These are phyloP conservation scores for Tragelaphus imberbis DNA, from an alignment of 2,113 vertebrate genomes.

Conservation along the genomic window DNA sequence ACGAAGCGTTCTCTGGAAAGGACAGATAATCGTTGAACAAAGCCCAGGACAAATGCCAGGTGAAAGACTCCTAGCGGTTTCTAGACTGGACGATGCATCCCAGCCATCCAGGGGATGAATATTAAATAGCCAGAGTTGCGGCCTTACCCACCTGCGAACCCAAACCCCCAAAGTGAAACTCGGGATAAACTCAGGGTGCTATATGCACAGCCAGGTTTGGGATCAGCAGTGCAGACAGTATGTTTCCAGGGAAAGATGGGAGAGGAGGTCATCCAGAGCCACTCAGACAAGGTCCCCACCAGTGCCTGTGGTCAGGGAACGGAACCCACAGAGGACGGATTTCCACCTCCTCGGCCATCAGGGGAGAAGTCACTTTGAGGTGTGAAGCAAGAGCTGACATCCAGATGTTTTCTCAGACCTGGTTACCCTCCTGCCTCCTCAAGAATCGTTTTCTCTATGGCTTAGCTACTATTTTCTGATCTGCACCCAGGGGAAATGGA, in stretches of 20 bases:
- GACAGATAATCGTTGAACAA: neutral
- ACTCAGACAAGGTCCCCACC: fast-evolving
- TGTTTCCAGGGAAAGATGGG: too few relatives aligned
- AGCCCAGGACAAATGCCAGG: fast-evolving
- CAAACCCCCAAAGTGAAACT: neutral
- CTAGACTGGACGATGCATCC: neutral
- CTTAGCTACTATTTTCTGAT: neutral
- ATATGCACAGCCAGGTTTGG: neutral
- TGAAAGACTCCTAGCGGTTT: neutral
- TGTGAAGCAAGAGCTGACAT: fast-evolving
- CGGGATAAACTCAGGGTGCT: neutral
- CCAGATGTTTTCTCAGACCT: neutral
- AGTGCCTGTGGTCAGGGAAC: neutral
- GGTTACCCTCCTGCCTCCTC: neutral
- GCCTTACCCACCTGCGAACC: neutral
- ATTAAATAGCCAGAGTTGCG: neutral
- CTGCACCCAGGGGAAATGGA: neutral
- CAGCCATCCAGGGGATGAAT: too few relatives aligned
- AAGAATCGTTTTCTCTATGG: neutral
- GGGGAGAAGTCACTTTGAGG: neutral
- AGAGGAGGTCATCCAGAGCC: neutral
- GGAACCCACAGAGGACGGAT: fast-evolving
- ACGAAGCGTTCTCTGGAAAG: neutral
- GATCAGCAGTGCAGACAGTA: neutral
- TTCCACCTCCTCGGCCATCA: neutral